Evolutionary conservation across 1,140 invertebrate species (phyloP).

Genomic region (Metopolophium dirhodum): DNA sequence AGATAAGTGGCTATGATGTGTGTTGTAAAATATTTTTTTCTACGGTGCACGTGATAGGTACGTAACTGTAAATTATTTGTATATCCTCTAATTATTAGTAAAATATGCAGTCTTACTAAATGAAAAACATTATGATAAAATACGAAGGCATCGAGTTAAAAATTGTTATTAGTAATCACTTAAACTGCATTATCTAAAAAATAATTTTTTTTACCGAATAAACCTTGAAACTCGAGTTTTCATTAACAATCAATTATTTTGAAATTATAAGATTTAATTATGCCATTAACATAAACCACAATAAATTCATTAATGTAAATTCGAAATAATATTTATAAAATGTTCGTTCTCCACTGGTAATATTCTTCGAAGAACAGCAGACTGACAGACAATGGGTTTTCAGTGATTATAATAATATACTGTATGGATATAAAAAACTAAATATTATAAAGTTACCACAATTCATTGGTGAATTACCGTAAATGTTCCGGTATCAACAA

Average conservation of each 20-base stretch:
- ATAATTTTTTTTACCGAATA: neutral
- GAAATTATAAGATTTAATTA: neutral
- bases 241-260: constrained; percentile 3
- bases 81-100: neutral
- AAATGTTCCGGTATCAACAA: neutral
- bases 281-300: neutral
- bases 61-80: too few relatives aligned
- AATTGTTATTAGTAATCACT: neutral
- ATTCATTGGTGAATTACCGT: neutral
- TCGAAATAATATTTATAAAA: neutral
- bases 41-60: too few relatives aligned
- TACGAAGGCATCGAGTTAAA: neutral
- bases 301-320: neutral
- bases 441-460: neutral
- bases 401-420: neutral
- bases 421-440: neutral
- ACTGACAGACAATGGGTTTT: neutral
- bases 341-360: neutral
- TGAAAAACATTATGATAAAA: neutral
- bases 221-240: constrained; percentile 3
- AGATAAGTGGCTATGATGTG: too few relatives aligned
- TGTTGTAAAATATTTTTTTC: too few relatives aligned
- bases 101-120: neutral
- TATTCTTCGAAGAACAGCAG: neutral
- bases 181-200: constrained; percentile 7